Evolutionary conservation across 2,888 invertebrate genomes (phyloP).

Genomic region (Coleophora deauratella): DNA sequence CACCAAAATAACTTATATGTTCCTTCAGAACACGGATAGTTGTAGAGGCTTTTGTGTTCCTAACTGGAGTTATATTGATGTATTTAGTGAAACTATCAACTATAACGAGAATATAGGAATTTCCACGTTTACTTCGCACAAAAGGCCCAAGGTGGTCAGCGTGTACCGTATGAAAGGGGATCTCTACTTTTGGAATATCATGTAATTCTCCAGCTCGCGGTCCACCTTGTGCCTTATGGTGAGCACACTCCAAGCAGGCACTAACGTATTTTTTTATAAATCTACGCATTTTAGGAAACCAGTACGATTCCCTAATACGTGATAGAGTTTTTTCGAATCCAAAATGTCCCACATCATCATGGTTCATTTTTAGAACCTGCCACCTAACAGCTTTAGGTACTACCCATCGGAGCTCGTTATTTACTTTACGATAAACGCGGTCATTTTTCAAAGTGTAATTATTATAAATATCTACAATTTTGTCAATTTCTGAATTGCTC

Average conservation of each 20-base stretch:
- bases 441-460: slow-evolving; percentile 19
- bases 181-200: slow-evolving; percentile 30
- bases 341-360: slow-evolving; percentile 20
- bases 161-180: slow-evolving; percentile 36
- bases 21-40: not conserved
- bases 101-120: slow-evolving; percentile 27
- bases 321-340: slow-evolving; percentile 15
- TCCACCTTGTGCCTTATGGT: slow-evolving; percentile 5
- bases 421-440: slow-evolving; percentile 10
- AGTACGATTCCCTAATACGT: slow-evolving; percentile 1
- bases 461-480: slow-evolving; percentile 9
- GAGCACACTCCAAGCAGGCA: slow-evolving; percentile 1
- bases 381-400: slow-evolving; percentile 19
- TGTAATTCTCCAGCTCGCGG: not conserved
- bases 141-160: slow-evolving; percentile 42
- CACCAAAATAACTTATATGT: not conserved
- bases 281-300: slow-evolving; percentile 4
- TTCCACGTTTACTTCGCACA: slow-evolving; percentile 21
- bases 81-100: slow-evolving; percentile 38
- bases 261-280: slow-evolving; percentile 1
- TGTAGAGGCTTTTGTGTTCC: not conserved
- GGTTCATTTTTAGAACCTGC: slow-evolving; percentile 17
- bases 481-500: slow-evolving; percentile 5
- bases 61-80: slow-evolving; percentile 4
- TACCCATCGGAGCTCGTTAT: slow-evolving; percentile 13